Evolutionary conservation across 53 echinoderm and acorn worm species (phyloP).

Genomic region (Patiria pectinifera): DNA sequence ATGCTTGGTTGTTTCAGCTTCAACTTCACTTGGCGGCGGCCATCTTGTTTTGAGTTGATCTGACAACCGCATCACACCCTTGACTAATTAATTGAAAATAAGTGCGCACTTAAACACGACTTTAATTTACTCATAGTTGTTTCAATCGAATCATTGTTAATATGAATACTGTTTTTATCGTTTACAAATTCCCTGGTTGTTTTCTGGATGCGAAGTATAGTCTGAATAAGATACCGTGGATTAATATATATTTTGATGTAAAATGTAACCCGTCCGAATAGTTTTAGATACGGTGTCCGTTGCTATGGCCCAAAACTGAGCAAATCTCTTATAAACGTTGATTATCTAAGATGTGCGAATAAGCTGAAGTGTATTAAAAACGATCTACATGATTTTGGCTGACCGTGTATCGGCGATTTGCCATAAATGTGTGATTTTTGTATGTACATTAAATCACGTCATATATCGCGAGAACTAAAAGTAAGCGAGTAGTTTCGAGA

Average conservation of each 20-base stretch:
- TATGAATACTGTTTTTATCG: background rate
- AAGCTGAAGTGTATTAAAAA: background rate
- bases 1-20: background rate
- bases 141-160: background rate
- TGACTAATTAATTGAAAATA: slow-evolving; percentile 21
- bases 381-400: background rate
- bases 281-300: slow-evolving; percentile 59
- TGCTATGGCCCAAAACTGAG: slow-evolving; percentile 33
- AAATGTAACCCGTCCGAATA: slow-evolving; percentile 22
- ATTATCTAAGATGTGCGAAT: background rate
- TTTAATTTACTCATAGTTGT: background rate
- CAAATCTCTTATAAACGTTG: background rate
- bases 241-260: background rate
- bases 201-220: background rate
- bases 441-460: background rate
- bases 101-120: background rate
- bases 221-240: background rate
- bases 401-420: background rate
- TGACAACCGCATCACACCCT: slow-evolving; percentile 28
- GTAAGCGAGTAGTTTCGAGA: background rate
- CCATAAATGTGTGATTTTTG: background rate
- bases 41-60: slow-evolving; percentile 38
- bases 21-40: background rate
- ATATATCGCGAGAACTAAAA: slow-evolving; percentile 6
- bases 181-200: background rate